Conservation (phyloP, 2,113 vertebrate genomes). For the Ramphastos sulfuratus region DNA sequence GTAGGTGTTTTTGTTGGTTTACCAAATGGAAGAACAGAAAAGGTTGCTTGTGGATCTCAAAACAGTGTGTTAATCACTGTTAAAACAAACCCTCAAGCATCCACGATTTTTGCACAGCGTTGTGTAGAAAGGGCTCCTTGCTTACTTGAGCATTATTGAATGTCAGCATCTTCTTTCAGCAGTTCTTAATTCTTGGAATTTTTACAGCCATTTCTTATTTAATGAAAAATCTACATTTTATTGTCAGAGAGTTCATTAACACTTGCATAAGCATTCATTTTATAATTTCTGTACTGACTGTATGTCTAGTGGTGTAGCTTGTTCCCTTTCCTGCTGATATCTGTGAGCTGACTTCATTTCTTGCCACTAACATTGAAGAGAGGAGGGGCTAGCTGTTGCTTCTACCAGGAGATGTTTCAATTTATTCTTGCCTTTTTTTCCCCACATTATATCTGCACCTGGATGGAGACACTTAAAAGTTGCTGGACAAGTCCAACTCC, state of each 20-base stretch:
- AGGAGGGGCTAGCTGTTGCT: background rate
- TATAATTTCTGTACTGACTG: background rate
- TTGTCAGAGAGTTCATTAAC: background rate
- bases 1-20: background rate
- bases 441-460: background rate
- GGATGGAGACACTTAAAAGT: background rate
- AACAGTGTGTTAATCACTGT: background rate
- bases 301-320: background rate
- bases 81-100: background rate
- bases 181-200: background rate
- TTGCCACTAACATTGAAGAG: background rate
- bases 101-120: background rate
- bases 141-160: rapidly evolving
- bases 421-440: background rate
- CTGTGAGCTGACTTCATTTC: background rate
- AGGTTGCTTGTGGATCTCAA: background rate
- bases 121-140: background rate
- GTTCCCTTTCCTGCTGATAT: background rate
- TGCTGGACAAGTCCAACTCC: background rate
- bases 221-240: background rate
- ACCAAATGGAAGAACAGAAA: background rate
- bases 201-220: background rate
- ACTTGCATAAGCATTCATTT: background rate
- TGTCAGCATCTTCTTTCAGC: background rate
- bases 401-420: background rate